Conservation (phyloP, 2,113 vertebrate genomes). For the Phylloscopus whistleri region DNA sequence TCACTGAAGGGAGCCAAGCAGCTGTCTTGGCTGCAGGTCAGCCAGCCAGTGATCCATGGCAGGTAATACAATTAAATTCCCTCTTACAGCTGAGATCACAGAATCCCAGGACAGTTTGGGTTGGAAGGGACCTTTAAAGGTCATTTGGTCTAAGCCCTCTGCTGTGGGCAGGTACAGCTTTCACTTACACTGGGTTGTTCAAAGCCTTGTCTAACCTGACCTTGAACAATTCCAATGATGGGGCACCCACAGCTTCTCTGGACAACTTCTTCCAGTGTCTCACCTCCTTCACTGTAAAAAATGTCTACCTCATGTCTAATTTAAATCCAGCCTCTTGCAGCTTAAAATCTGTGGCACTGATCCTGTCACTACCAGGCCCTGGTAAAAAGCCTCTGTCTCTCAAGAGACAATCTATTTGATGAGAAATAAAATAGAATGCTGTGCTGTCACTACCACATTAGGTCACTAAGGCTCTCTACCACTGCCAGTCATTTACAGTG, state of each 20-base stretch:
- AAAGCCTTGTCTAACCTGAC: not conserved
- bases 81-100: not conserved
- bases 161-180: not conserved
- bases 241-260: not conserved
- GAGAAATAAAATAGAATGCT: not conserved
- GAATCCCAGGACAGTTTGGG: not conserved
- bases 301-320: not conserved
- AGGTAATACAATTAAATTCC: not conserved
- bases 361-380: not conserved
- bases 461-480: not conserved
- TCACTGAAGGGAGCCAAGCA: rapidly evolving
- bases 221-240: not conserved
- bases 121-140: not conserved
- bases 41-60: not conserved
- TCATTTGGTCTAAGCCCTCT: not conserved
- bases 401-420: not conserved
- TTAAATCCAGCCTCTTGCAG: not conserved
- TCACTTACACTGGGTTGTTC: not conserved
- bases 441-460: not conserved
- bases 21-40: not conserved
- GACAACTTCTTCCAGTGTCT: not conserved
- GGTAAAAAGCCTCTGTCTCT: not conserved
- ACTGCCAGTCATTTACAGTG: not conserved
- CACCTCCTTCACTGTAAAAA: not conserved
- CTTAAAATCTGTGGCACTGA: not conserved